Base-by-base conservation (phyloP, 2,113 vertebrate genomes). In the Stegostoma tigrinum region DNA sequence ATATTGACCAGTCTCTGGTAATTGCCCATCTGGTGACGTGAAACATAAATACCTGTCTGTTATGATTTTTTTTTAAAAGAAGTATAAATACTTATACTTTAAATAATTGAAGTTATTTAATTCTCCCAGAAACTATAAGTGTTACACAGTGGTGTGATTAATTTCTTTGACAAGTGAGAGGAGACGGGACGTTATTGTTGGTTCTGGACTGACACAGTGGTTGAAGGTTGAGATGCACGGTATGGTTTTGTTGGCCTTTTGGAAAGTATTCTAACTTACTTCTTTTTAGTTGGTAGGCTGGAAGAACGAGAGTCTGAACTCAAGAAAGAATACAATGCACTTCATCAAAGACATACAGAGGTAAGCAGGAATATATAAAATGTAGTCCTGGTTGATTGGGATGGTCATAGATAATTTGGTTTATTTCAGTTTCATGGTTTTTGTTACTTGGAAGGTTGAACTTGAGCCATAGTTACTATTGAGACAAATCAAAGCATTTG, bases 321-420 rank as follows among this genome's bases (percentile, higher is more conserved):
- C 96, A 99, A 99, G 97, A 99, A 99, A 95, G 99, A 99, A 96
- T 99, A 98, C 96, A 99, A 98, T 96, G 96, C 98, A 27, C 98
- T 99, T 96, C 99, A 99, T 97, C 99, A 99, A 96, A 98, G 99
- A 96, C 99, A 99, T 97, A 99, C 99, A 23, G 99, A 99, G 98
- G 99, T 99, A 96, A 96, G 98, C 5, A n/a, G 30, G n/a, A 66
- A 19, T 38, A 21, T 66, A 61, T 23, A 38, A 12, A 8, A 27
- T 52, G 21, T 48, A 2, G 42, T 23, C 52, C 24, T 5, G 27
- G 85, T 52, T 87, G 70, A 6, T 72, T 30, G 70, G 70, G 27
- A 45, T 83, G 80, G 38, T 83, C 17, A 66, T 93, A 61, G 30
- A 2, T 23, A 34, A 34, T 52, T 87, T 23, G 38, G 61, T 67